These are phyloP conservation scores for Pachycephala philippinensis DNA, from an alignment of 2,113 vertebrate genomes.

Conservation along the genomic window DNA sequence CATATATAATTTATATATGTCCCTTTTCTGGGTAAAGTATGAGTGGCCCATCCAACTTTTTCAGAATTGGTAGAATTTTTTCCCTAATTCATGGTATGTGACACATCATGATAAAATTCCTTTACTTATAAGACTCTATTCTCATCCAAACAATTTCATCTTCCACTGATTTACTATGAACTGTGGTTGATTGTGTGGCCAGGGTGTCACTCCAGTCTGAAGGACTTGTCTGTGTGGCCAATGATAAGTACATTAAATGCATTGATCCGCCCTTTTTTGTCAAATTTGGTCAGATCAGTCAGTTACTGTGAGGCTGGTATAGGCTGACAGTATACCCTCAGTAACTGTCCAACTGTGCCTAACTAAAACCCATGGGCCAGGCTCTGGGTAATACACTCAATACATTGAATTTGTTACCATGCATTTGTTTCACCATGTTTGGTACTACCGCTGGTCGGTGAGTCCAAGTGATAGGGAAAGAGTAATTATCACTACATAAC, in stretches of 20 bases:
- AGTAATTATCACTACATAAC: fast-evolving
- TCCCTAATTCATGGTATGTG: not conserved
- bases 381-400: not conserved
- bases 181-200: not conserved
- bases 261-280: not conserved
- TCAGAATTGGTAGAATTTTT: not conserved
- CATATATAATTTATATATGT: not conserved
- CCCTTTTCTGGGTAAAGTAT: not conserved
- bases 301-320: not conserved
- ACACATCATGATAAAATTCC: not conserved
- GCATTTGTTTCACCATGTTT: not conserved
- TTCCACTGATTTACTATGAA: not conserved
- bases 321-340: not conserved
- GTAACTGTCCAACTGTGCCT: not conserved
- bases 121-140: not conserved
- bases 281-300: not conserved
- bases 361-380: too few relatives aligned
- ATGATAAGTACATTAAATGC: fast-evolving
- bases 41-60: too few relatives aligned
- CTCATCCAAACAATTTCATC: not conserved
- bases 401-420: not conserved
- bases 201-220: not conserved
- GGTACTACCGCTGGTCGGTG: fast-evolving
- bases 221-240: not conserved
- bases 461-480: not conserved